Evolutionary conservation across 2,113 vertebrate species (phyloP).

Genomic region (Paramisgurnus dabryanus): DNA sequence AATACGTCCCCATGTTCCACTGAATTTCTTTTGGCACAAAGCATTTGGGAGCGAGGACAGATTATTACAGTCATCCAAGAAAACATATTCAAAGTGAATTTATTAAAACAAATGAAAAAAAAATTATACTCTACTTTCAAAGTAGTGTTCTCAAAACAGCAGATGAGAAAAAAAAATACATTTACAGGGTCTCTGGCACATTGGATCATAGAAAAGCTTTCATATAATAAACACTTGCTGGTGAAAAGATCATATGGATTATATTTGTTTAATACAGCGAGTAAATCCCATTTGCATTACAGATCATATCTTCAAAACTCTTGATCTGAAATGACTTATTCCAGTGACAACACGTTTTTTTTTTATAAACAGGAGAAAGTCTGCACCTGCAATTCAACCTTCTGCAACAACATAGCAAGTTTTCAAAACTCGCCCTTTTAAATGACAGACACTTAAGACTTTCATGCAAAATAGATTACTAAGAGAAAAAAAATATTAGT

Average conservation of each 20-base stretch:
- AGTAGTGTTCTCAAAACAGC: slow-evolving; percentile 14
- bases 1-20: slow-evolving; percentile 5
- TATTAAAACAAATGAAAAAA: slow-evolving; percentile 22
- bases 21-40: slow-evolving; percentile 37
- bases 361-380: neutral
- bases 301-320: neutral
- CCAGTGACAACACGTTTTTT: slow-evolving; percentile 10
- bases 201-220: slow-evolving; percentile 13
- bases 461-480: slow-evolving; percentile 53
- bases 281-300: neutral
- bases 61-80: slow-evolving; percentile 36
- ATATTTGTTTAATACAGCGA: neutral
- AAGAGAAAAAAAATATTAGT: slow-evolving; percentile 44
- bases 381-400: neutral
- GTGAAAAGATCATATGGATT: neutral
- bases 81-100: slow-evolving; percentile 18
- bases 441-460: slow-evolving; percentile 56
- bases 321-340: neutral
- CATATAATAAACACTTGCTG: slow-evolving; percentile 23
- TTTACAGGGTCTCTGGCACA: slow-evolving; percentile 15
- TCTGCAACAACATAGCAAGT: neutral
- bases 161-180: neutral
- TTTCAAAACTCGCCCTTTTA: slow-evolving; percentile 23
- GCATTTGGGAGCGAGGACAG: slow-evolving; percentile 22
- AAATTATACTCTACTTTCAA: slow-evolving; percentile 22